phyloP scores from a whole-genome alignment of 2,113 vertebrate species.

The Sceloporus undulatus region DNA sequence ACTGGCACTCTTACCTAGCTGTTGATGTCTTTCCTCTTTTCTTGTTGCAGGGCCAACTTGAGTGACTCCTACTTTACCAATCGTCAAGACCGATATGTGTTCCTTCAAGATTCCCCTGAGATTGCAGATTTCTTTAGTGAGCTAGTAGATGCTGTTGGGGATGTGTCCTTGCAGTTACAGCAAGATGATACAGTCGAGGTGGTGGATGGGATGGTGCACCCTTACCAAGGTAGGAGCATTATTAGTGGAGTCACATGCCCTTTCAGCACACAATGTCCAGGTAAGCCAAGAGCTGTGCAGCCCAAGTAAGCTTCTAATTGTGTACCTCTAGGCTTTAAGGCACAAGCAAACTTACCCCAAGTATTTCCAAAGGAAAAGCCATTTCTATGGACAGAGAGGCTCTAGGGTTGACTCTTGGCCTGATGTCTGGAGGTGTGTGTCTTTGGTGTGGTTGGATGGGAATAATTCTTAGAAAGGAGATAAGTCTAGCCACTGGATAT shows the following conservation, averaged over 20 bases:
- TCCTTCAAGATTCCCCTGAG: conserved; percentile 90
- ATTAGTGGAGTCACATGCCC: background rate
- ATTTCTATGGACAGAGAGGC: background rate
- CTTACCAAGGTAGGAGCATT: conserved; percentile 86
- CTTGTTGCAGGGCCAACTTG: conserved; percentile 88
- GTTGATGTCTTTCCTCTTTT: background rate
- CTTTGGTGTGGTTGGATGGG: background rate
- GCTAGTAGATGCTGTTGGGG: conserved; percentile 89
- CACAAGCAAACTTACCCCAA: background rate
- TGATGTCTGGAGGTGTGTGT: background rate
- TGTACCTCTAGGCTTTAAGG: background rate
- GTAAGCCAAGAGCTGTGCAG: background rate
- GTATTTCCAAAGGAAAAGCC: conserved; percentile 12
- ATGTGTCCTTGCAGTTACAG: conserved; percentile 91
- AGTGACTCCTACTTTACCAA: conserved; percentile 99
- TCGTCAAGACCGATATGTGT: conserved; percentile 96
- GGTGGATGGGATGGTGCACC: conserved; percentile 92
- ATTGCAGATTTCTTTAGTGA: conserved; percentile 94
- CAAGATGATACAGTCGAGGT: conserved; percentile 85
- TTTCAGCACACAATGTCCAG: background rate
- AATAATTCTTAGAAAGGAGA: background rate
- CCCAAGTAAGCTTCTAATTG: background rate
- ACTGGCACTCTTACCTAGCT: background rate
- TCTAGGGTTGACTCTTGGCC: background rate
- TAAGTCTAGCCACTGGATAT: background rate